Conservation (phyloP, 2,113 vertebrate species). For the Tyto alba region DNA sequence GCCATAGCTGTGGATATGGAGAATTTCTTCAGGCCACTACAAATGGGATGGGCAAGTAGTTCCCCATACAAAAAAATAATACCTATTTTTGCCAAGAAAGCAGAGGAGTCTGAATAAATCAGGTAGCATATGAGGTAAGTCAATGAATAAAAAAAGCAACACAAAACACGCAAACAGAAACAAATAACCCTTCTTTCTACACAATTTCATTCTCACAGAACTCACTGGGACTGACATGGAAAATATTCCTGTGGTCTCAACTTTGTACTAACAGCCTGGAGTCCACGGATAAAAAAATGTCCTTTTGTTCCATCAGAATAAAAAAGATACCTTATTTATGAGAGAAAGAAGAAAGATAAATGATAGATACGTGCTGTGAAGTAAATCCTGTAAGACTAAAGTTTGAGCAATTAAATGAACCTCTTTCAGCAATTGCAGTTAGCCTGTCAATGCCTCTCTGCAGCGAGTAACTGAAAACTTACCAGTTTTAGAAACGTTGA, state of each 20-base stretch:
- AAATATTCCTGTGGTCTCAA: not conserved
- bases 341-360: not conserved
- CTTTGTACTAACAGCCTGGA: not conserved
- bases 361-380: not conserved
- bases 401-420: not conserved
- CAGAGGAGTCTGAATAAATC: not conserved
- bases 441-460: not conserved
- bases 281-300: not conserved
- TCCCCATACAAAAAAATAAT: not conserved
- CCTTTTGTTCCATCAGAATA: not conserved
- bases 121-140: not conserved
- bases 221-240: not conserved
- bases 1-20: not conserved
- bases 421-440: not conserved
- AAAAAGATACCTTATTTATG: not conserved
- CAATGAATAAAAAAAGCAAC: not conserved
- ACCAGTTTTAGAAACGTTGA: slow-evolving; percentile 81
- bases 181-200: not conserved
- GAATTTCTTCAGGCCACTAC: not conserved
- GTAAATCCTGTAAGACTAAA: not conserved
- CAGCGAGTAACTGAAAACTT: not conserved
- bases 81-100: not conserved
- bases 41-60: not conserved
- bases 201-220: not conserved
- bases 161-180: not conserved